Evolutionary conservation across 2,888 invertebrate genomes (phyloP).

Genomic region (Netelia virgata): DNA sequence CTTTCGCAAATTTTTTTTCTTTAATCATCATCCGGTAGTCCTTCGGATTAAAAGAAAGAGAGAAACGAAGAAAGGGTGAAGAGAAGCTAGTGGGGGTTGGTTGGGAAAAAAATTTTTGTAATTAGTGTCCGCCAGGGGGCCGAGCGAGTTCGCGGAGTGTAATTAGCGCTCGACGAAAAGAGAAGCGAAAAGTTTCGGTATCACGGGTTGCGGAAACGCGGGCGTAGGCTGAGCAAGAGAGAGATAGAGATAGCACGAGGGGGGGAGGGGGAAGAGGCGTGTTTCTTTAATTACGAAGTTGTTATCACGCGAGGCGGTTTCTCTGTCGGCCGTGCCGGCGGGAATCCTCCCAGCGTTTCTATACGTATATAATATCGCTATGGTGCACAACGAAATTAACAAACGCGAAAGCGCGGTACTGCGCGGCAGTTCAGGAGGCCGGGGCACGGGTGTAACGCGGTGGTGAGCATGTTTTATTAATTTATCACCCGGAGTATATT

Average conservation of each 20-base stretch:
- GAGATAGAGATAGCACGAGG: background rate
- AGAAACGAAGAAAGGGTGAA: too few relatives aligned
- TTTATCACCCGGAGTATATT: conserved; percentile 81
- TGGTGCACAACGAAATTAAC: conserved; percentile 75
- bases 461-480: conserved; percentile 81
- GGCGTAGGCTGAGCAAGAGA: background rate
- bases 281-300: conserved; percentile 81
- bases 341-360: conserved; percentile 51
- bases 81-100: background rate
- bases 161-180: conserved; percentile 66
- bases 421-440: conserved; percentile 49
- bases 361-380: conserved; percentile 13
- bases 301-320: conserved; percentile 73
- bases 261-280: conserved; percentile 47
- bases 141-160: conserved; percentile 36
- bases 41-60: too few relatives aligned
- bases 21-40: too few relatives aligned
- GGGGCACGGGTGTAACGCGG: conserved; percentile 73
- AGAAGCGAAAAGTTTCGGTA: conserved; percentile 56
- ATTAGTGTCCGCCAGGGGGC: conserved; percentile 60
- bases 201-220: conserved; percentile 8
- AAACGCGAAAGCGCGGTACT: conserved; percentile 64
- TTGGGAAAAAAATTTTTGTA: conserved; percentile 34
- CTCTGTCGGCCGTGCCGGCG: conserved; percentile 61
- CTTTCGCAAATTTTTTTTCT: too few relatives aligned